phyloP scores from a whole-genome alignment of 2,888 invertebrate genomes.

The Meghimatium bilineatum region DNA sequence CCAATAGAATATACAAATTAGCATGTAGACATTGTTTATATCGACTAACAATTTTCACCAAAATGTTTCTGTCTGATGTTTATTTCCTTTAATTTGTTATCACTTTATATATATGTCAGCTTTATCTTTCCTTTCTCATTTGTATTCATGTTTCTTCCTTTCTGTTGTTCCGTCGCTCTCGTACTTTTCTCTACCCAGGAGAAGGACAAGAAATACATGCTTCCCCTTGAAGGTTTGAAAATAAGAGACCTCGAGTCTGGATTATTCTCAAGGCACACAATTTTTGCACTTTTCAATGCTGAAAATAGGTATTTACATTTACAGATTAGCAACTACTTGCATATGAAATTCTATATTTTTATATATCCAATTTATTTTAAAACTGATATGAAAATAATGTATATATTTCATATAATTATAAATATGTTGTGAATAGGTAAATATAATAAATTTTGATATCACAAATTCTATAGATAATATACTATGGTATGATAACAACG shows the following conservation, averaged over 20 bases:
- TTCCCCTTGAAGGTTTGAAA: slow-evolving; percentile 97
- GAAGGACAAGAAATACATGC: slow-evolving; percentile 99
- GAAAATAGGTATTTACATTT: slow-evolving; percentile 88
- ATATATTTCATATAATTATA: too few relatives aligned
- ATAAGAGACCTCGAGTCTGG: slow-evolving; percentile 97
- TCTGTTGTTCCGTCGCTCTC: not conserved
- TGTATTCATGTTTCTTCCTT: not conserved
- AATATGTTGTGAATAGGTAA: not conserved
- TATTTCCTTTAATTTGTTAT: too few relatives aligned
- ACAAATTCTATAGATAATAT: too few relatives aligned
- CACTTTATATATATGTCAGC: too few relatives aligned
- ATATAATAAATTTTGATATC: not conserved
- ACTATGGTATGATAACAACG: not conserved
- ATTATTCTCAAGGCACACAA: slow-evolving; percentile 95
- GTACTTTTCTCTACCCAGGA: slow-evolving; percentile 80
- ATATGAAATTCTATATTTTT: not conserved
- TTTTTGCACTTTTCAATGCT: slow-evolving; percentile 98
- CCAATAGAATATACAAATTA: too few relatives aligned
- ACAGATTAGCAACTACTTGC: not conserved
- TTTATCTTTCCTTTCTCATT: not conserved
- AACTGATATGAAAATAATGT: not conserved
- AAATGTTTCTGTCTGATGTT: too few relatives aligned
- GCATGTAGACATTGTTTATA: too few relatives aligned
- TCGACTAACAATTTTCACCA: too few relatives aligned
- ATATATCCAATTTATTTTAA: not conserved